Base-by-base conservation (phyloP, 2,888 invertebrate species). In the Megaustenia siamemsis region DNA sequence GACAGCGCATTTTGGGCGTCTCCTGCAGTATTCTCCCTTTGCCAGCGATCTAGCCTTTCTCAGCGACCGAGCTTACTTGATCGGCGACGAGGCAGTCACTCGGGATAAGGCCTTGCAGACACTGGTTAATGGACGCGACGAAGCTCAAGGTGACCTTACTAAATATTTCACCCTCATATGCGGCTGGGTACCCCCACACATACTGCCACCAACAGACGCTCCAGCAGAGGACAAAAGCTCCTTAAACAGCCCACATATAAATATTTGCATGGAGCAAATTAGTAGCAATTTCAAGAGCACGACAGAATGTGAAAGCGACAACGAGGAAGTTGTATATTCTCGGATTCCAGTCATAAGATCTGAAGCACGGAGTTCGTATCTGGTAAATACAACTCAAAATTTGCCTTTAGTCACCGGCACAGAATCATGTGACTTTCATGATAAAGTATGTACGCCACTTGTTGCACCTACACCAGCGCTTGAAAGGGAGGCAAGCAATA, bases 141-240 rank as follows among this genome's bases (percentile, higher is more conserved):
- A 56, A 21, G 71, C 73, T 8, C 35, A 6, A 2, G 80, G 68
- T 8, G 49, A 80, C 5, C 38, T 43, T 4, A 35, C 32, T 21
- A 68, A 80, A 24, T 82, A 82, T 43, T 82, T 82, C 35, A 28
- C 35, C 24, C 4, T 73, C 3, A 71, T 56, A 12, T 82, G 71
- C 35, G 82, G 82, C 4, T 82, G 82, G 82, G 43, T 73, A 8
- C 82, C 82, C 1, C n/a, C 78, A 5, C 45, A 18, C 18, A 12
- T 49, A 35, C 49, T 10, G 1, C 18, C 32, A 35, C 1, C 32
- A 32, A 18, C 45, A 1, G 21, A n/a, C 8, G 3, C 35, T 28
- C 71, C 71, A 28, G 24, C 43, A 0, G 4, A 28, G 12, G 28
- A 71, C 43, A 24, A 6, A 28, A 10, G n/a, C 1, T 12, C 24